These are phyloP conservation scores for Ormyrus thymus DNA, from an alignment of 2,888 invertebrate genomes.

Conservation along the genomic window DNA sequence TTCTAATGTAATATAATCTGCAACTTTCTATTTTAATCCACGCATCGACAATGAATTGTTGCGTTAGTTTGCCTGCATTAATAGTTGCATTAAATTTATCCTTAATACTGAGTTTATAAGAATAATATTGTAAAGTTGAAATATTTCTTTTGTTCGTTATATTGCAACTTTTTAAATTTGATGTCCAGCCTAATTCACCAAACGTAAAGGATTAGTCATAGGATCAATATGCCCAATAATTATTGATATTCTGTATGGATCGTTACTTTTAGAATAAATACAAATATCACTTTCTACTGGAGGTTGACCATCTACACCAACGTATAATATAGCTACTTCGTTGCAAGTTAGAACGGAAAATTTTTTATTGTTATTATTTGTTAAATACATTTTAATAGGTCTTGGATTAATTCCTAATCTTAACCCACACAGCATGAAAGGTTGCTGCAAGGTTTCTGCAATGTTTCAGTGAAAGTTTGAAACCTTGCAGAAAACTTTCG, in stretches of 20 bases:
- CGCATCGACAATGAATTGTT: constrained; percentile 7
- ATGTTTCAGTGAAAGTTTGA: too few species aligned
- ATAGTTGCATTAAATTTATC: background rate
- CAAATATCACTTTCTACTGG: background rate
- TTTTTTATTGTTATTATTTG: too few species aligned
- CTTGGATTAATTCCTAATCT: too few species aligned
- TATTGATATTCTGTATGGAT: background rate
- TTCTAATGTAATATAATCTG: constrained; percentile 6
- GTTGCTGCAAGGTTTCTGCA: too few species aligned
- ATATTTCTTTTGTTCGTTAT: background rate
- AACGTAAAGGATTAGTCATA: background rate
- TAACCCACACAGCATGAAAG: too few species aligned
- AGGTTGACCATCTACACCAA: background rate
- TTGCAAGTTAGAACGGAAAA: background rate
- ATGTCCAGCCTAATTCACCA: background rate
- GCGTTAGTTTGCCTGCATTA: background rate
- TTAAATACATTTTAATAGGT: too few species aligned
- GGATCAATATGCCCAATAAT: background rate
- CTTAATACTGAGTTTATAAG: background rate
- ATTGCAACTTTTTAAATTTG: background rate
- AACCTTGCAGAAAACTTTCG: too few species aligned
- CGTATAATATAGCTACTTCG: background rate
- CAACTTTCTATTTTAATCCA: constrained; percentile 4
- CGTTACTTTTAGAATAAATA: background rate
- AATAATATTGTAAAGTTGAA: constrained; percentile 1